Conservation (phyloP, 2,113 vertebrate genomes). For the Odocoileus hemionus region DNA sequence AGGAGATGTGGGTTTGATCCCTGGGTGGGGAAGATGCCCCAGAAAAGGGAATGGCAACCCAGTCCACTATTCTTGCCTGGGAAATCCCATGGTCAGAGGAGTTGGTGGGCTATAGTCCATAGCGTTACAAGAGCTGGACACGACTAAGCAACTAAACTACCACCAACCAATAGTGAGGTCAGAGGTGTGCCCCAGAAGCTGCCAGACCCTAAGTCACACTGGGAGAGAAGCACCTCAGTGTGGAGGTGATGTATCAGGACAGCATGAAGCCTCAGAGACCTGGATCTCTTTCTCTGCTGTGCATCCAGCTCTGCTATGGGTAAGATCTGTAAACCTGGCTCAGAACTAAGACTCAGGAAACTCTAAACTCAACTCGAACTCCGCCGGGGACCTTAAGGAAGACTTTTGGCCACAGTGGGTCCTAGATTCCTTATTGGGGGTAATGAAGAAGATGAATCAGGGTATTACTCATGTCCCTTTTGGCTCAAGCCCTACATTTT, state of each 20-base stretch:
- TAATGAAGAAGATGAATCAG: neutral
- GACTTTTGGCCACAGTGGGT: neutral
- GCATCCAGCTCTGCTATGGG: neutral
- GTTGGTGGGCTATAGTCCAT: neutral
- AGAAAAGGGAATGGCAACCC: neutral
- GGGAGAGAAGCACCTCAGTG: neutral
- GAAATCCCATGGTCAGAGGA: neutral
- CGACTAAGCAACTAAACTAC: neutral
- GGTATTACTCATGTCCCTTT: neutral
- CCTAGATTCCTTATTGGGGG: neutral
- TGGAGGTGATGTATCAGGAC: neutral
- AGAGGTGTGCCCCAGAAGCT: neutral
- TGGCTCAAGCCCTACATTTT: neutral
- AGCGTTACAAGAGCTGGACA: neutral
- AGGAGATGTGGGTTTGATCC: neutral
- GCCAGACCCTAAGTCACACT: neutral
- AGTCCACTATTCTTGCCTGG: neutral
- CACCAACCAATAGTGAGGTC: neutral
- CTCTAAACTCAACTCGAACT: neutral
- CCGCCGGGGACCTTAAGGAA: neutral
- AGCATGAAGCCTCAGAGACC: neutral
- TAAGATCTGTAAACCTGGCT: neutral
- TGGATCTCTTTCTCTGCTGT: neutral
- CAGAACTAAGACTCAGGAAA: neutral
- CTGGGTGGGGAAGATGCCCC: fast-evolving